Conservation (phyloP, 2,797 vertebrate genomes). For the Gymnothorax reevesii region DNA sequence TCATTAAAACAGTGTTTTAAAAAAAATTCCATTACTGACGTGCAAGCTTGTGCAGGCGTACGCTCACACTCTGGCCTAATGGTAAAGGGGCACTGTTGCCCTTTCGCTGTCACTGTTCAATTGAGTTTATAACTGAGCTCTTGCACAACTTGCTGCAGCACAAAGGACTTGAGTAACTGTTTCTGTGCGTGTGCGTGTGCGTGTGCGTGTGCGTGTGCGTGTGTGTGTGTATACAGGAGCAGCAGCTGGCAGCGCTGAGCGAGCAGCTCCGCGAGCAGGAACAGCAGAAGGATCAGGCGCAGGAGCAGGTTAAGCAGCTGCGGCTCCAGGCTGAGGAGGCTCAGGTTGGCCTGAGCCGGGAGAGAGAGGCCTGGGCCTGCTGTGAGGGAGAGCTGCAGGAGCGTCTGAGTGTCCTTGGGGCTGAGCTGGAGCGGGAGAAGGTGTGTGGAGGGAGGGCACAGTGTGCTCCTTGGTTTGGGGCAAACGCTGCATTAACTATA, state of each 20-base stretch:
- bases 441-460: conserved; percentile 44
- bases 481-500: too few relatives aligned
- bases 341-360: conserved; percentile 51
- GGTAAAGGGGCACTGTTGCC: background rate
- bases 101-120: background rate
- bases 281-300: conserved; percentile 45
- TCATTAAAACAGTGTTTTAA: background rate
- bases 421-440: conserved; percentile 66
- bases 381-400: conserved; percentile 62
- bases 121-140: background rate
- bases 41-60: too few relatives aligned
- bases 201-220: background rate
- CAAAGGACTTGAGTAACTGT: too few relatives aligned
- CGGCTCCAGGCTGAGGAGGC: conserved; percentile 52
- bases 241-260: conserved; percentile 51
- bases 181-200: too few relatives aligned
- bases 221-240: conserved; percentile 53
- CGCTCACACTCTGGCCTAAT: background rate
- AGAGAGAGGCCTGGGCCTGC: conserved; percentile 50
- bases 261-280: conserved; percentile 54
- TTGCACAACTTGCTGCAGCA: too few relatives aligned
- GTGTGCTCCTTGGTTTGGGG: background rate
- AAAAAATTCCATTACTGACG: background rate
- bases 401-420: conserved; percentile 42
- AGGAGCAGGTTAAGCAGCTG: conserved; percentile 48